phyloP scores from a whole-genome alignment of 2,113 vertebrate genomes.

The Thinocorus orbignyianus region DNA sequence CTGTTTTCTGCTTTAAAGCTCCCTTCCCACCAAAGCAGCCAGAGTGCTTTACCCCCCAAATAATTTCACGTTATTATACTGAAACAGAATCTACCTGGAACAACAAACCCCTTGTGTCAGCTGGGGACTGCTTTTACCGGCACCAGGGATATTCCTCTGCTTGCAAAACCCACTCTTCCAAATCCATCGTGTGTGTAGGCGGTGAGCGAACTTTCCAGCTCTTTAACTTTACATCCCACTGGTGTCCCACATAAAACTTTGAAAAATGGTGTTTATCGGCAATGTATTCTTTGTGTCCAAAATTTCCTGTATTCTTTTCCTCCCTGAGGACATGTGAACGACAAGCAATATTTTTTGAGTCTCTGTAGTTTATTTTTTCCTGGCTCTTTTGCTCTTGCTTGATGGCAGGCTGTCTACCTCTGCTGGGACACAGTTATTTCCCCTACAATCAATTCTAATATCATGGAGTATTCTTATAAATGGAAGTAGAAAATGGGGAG shows the following conservation, averaged over 20 bases:
- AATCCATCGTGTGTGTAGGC: not conserved
- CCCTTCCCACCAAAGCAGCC: not conserved
- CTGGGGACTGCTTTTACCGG: not conserved
- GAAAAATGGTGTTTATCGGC: not conserved
- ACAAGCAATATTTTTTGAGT: not conserved
- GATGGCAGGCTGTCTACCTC: not conserved
- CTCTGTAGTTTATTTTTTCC: not conserved
- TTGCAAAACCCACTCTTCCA: not conserved
- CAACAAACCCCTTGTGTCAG: not conserved
- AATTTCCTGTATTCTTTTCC: not conserved
- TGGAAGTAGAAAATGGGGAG: not conserved
- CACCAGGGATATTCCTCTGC: not conserved
- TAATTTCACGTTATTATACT: not conserved
- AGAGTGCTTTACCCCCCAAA: not conserved
- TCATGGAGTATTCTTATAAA: not conserved
- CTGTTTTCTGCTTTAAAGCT: not conserved
- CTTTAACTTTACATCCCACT: not conserved
- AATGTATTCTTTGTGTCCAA: not conserved
- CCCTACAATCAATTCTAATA: not conserved
- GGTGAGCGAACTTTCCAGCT: not conserved
- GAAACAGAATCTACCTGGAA: not conserved
- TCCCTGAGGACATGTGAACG: not conserved
- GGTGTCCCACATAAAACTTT: not conserved
- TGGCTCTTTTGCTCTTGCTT: not conserved
- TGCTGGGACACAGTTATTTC: not conserved